Conservation (phyloP, 1,140 invertebrate species). For the Tetragnatha versicolor region DNA sequence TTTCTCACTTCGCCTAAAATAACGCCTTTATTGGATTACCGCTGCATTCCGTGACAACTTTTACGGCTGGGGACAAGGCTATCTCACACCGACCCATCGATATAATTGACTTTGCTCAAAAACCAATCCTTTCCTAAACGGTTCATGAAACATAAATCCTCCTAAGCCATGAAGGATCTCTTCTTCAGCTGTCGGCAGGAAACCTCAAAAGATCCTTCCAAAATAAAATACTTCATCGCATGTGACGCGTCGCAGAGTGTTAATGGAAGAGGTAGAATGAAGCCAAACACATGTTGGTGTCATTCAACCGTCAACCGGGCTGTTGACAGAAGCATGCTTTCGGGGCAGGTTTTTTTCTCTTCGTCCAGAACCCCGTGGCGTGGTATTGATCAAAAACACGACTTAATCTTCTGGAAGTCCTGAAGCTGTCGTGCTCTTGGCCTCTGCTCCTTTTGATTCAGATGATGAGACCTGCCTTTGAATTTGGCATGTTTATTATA, state of each 20-base stretch:
- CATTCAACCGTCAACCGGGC: slow-evolving; percentile 35
- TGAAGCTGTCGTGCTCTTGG: no score
- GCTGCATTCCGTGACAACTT: no score
- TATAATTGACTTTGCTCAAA: no score
- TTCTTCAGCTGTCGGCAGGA: slow-evolving; percentile 21
- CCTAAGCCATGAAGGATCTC: not conserved
- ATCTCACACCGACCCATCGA: no score
- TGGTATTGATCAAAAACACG: slow-evolving; percentile 49
- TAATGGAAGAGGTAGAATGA: slow-evolving; percentile 42
- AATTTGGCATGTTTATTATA: no score
- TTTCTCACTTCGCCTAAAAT: no score
- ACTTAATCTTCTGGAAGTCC: no score
- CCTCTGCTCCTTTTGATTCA: no score
- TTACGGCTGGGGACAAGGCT: no score
- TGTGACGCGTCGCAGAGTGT: slow-evolving; percentile 45
- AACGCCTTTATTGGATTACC: no score
- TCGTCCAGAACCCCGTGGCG: not conserved
- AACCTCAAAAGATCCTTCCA: slow-evolving; percentile 34
- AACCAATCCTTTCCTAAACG: no score
- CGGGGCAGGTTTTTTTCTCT: not conserved
- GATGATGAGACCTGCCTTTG: no score
- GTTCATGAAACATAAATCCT: slow-evolving; percentile 11
- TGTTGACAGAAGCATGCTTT: slow-evolving; percentile 39
- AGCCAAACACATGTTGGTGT: slow-evolving; percentile 46
- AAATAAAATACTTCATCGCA: slow-evolving; percentile 50